Evolutionary conservation across 2,888 invertebrate species (phyloP).

Genomic region (Rhagium mordax): DNA sequence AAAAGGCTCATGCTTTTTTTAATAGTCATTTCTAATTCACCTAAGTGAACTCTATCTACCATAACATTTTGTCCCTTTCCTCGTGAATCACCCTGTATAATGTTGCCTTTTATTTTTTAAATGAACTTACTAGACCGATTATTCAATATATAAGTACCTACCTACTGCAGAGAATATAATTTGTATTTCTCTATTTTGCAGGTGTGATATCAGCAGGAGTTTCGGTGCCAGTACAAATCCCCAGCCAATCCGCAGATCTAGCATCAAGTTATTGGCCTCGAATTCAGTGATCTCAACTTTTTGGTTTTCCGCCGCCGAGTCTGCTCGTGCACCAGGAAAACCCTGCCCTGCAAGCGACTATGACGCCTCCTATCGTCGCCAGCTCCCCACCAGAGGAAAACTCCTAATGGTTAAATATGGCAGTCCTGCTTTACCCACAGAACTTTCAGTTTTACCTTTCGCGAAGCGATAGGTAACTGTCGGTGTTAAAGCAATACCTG

Average conservation of each 20-base stretch:
- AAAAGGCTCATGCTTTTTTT: no score
- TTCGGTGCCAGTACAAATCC: slow-evolving; percentile 93
- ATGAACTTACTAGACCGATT: no score
- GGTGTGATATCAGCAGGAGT: slow-evolving; percentile 95
- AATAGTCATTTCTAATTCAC: no score
- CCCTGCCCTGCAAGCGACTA: slow-evolving; percentile 75
- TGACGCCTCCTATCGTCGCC: slow-evolving; percentile 69
- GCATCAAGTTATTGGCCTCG: slow-evolving; percentile 89
- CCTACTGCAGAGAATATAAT: not conserved
- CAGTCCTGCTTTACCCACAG: slow-evolving; percentile 30
- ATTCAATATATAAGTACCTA: no score
- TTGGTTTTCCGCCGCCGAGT: slow-evolving; percentile 87
- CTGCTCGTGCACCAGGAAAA: slow-evolving; percentile 78
- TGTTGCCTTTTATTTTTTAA: no score
- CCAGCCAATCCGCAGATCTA: slow-evolving; percentile 83
- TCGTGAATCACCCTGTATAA: no score
- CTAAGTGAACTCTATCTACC: no score
- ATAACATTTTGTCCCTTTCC: no score
- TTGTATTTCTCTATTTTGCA: slow-evolving; percentile 68
- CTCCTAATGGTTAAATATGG: slow-evolving; percentile 30
- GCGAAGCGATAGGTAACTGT: slow-evolving; percentile 34
- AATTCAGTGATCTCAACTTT: slow-evolving; percentile 94
- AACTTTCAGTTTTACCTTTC: slow-evolving; percentile 39
- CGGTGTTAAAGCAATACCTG: slow-evolving; percentile 24
- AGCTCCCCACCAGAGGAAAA: slow-evolving; percentile 61